Evolutionary conservation across 2,888 invertebrate species (phyloP).

Genomic region (Orthosia gothica): DNA sequence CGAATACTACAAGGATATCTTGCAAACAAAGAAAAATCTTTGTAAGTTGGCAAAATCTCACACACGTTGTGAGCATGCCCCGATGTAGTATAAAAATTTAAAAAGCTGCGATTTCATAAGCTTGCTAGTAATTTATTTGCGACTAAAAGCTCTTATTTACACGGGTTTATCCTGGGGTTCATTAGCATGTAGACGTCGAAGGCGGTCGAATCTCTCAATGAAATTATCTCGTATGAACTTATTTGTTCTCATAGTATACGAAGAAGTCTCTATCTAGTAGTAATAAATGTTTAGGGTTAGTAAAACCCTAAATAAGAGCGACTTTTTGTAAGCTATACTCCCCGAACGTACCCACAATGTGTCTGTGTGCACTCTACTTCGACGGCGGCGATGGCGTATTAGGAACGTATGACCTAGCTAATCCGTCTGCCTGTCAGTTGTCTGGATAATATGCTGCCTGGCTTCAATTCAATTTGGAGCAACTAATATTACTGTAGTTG

Average conservation of each 20-base stretch:
- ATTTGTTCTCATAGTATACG: too few relatives aligned
- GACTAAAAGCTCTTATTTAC: constrained; percentile 40
- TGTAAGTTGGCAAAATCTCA: background rate
- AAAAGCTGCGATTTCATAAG: constrained; percentile 9
- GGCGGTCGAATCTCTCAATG: constrained; percentile 58
- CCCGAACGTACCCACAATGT: constrained; percentile 10
- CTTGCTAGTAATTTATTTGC: constrained; percentile 6
- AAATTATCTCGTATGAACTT: constrained; percentile 40
- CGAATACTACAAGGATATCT: background rate
- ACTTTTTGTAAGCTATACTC: constrained; percentile 12
- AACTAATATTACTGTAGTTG: constrained; percentile 38
- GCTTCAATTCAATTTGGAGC: constrained; percentile 55
- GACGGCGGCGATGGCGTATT: constrained; percentile 18
- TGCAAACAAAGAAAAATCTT: constrained; percentile 12
- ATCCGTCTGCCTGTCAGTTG: constrained; percentile 52
- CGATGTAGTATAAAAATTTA: constrained; percentile 5
- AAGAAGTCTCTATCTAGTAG: too few relatives aligned
- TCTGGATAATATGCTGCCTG: constrained; percentile 60
- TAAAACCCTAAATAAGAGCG: background rate
- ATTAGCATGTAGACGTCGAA: constrained; percentile 36
- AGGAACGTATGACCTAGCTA: constrained; percentile 55
- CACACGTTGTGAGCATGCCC: background rate
- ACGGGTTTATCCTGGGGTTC: constrained; percentile 20
- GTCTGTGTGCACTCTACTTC: constrained; percentile 27
- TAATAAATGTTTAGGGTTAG: too few relatives aligned